A percentile compares a stretch with the other conserved stretches of the same genome.
phyloP scores from a whole-genome alignment of 2,113 vertebrate species.

The Anolis sagrei region DNA sequence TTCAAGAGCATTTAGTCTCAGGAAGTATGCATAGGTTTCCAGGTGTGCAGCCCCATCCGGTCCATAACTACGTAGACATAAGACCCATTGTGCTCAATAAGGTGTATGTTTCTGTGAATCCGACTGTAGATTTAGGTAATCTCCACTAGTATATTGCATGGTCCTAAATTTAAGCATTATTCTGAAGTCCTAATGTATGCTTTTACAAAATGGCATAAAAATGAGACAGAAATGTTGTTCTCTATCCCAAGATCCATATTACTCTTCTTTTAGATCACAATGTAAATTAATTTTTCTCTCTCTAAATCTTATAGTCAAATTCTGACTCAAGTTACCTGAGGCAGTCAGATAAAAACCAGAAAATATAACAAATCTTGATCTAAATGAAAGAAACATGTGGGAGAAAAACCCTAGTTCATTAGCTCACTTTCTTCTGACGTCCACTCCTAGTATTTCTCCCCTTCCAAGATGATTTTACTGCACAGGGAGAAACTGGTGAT shows the following conservation, averaged over 20 bases:
- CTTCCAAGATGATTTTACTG: neutral
- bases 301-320: neutral
- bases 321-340: neutral
- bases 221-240: conserved; percentile 4
- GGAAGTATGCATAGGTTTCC: neutral
- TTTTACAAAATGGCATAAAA: conserved; percentile 41
- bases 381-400: neutral
- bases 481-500: neutral
- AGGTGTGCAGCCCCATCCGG: neutral
- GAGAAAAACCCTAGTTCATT: neutral
- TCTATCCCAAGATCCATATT: neutral
- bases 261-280: conserved; percentile 3
- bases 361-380: neutral
- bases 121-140: neutral
- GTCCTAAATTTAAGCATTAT: conserved; percentile 22
- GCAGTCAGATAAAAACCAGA: neutral
- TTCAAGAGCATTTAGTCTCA: neutral
- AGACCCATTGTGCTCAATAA: neutral
- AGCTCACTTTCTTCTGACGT: neutral
- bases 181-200: neutral
- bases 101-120: neutral
- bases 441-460: neutral
- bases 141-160: neutral
- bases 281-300: neutral
- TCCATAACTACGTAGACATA: neutral